Evolutionary conservation across 2,797 vertebrate species (phyloP).

Genomic region (Syndactyla subalaris): DNA sequence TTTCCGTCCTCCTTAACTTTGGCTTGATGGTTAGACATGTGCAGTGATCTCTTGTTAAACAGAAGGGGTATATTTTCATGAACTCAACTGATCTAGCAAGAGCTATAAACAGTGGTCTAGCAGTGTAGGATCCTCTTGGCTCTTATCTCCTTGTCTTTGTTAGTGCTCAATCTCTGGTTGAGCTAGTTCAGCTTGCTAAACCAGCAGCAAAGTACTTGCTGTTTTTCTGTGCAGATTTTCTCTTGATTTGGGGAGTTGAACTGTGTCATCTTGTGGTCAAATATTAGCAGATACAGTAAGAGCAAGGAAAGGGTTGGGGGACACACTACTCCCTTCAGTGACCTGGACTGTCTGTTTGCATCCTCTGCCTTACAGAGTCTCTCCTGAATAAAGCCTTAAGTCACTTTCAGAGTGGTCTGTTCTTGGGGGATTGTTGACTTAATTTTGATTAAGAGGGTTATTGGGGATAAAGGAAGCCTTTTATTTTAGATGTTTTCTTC

Average conservation of each 20-base stretch:
- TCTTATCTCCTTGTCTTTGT: background rate
- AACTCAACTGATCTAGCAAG: background rate
- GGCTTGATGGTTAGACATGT: background rate
- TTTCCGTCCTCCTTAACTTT: background rate
- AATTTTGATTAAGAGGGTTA: background rate
- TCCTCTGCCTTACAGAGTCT: background rate
- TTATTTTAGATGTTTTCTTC: background rate
- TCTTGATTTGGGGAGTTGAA: background rate
- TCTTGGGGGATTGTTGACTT: background rate
- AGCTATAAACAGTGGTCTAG: background rate
- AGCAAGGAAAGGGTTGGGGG: background rate
- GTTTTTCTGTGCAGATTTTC: background rate
- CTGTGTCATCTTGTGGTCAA: background rate
- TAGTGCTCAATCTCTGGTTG: background rate
- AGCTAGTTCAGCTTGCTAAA: slow-evolving; percentile 6
- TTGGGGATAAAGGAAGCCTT: background rate
- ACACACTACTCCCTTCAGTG: background rate
- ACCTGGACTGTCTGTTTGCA: background rate
- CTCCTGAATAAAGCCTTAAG: background rate
- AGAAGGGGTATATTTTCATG: background rate
- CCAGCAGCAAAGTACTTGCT: background rate
- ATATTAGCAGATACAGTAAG: background rate
- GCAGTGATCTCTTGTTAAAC: background rate
- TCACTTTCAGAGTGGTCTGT: background rate
- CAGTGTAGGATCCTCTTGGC: background rate